Conservation (phyloP, 1,140 invertebrate genomes). For the Hyposmocoma kahamanoa region DNA sequence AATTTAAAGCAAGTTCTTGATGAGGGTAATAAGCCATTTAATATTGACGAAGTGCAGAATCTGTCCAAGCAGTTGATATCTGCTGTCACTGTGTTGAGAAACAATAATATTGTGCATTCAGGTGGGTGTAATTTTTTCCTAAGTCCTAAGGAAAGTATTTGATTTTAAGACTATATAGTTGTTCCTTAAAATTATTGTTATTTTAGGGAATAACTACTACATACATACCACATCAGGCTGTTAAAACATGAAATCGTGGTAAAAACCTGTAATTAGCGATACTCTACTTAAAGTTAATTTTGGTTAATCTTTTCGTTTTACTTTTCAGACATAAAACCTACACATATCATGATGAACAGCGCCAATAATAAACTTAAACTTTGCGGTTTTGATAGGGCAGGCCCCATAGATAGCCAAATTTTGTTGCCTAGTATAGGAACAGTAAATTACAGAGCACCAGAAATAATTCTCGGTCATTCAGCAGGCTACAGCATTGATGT, state of each 20-base stretch:
- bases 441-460: constrained; percentile 34
- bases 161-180: too few relatives aligned
- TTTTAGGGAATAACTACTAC: too few relatives aligned
- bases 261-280: too few relatives aligned
- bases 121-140: too few relatives aligned
- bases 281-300: too few relatives aligned
- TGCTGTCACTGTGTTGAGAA: constrained; percentile 29
- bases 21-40: constrained; percentile 20
- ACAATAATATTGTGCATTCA: constrained; percentile 33
- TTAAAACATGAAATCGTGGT: too few relatives aligned
- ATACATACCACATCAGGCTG: too few relatives aligned
- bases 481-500: constrained; percentile 32
- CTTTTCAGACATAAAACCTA: constrained; percentile 48
- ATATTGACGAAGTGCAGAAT: constrained; percentile 30
- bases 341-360: constrained; percentile 34
- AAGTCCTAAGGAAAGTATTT: too few relatives aligned
- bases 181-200: too few relatives aligned
- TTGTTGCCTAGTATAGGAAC: constrained; percentile 21
- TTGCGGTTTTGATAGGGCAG: constrained; percentile 37
- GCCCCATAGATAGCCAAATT: constrained; percentile 7
- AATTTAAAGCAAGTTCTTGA: constrained; percentile 25
- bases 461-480: constrained; percentile 36
- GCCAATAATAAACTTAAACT: constrained; percentile 26
- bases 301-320: neutral
- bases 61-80: constrained; percentile 31